These are phyloP conservation scores for Musca domestica DNA, from an alignment of 1,140 invertebrate species.

Conservation along the genomic window DNA sequence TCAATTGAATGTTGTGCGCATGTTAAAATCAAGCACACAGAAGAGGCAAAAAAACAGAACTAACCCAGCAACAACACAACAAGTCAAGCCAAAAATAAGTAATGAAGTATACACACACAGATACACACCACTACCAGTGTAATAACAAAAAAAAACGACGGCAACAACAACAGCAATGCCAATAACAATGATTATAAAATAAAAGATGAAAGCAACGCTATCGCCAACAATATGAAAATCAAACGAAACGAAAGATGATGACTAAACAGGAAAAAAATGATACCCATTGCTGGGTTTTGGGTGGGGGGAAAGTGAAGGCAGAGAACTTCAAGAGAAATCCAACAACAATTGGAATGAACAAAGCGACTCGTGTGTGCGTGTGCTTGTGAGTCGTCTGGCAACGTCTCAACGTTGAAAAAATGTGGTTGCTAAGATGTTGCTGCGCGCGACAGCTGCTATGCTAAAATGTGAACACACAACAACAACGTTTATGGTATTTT, in stretches of 20 bases:
- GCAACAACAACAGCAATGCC: too few relatives aligned
- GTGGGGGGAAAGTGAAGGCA: not conserved
- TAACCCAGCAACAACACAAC: slow-evolving; percentile 8
- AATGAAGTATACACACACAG: not conserved
- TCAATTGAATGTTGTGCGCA: slow-evolving; percentile 3
- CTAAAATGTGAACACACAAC: not conserved
- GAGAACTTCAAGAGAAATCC: not conserved
- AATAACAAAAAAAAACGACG: too few relatives aligned
- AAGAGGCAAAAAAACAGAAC: not conserved
- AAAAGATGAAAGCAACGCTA: slow-evolving; percentile 7
- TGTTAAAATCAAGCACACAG: not conserved
- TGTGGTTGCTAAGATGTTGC: slow-evolving; percentile 8
- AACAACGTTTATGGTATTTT: slow-evolving; percentile 15
- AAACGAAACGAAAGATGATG: not conserved
- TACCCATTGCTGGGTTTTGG: not conserved
- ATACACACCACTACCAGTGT: not conserved
- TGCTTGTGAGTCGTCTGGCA: not conserved
- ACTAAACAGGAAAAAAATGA: not conserved
- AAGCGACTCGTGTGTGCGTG: too few relatives aligned
- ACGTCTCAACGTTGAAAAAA: not conserved
- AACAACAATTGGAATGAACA: not conserved
- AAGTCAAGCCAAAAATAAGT: too few relatives aligned
- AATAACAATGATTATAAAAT: not conserved
- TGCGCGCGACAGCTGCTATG: slow-evolving; percentile 3
- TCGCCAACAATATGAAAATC: slow-evolving; percentile 11